These are phyloP conservation scores for Andrena camellia DNA, from an alignment of 2,888 invertebrate genomes.

Conservation along the genomic window DNA sequence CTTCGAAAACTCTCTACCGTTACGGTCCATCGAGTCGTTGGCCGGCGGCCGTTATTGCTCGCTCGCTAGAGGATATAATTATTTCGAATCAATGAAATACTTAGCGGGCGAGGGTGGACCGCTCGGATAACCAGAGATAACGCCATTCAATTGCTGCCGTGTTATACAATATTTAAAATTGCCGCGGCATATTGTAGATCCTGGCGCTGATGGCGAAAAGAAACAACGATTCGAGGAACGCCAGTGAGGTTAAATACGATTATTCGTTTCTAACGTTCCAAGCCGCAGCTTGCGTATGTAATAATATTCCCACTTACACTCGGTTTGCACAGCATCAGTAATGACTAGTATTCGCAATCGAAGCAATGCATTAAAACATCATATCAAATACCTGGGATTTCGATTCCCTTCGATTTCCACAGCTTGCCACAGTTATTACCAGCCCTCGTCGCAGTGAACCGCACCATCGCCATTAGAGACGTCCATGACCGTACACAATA, in stretches of 20 bases:
- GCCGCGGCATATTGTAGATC: neutral
- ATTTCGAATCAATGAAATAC: constrained; percentile 70
- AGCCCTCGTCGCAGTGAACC: too few relatives aligned
- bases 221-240: neutral
- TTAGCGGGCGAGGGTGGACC: constrained; percentile 45
- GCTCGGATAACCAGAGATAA: constrained; percentile 56
- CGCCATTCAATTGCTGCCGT: constrained; percentile 66
- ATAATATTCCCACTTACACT: neutral
- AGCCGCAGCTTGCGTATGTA: neutral
- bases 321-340: too few relatives aligned
- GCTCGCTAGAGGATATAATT: constrained; percentile 60
- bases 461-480: too few relatives aligned
- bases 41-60: constrained; percentile 45
- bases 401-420: too few relatives aligned
- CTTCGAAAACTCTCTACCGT: constrained; percentile 23
- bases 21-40: constrained; percentile 20
- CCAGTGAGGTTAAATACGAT: neutral
- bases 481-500: too few relatives aligned
- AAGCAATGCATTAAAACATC: too few relatives aligned
- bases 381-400: too few relatives aligned
- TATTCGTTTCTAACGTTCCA: neutral
- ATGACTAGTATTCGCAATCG: too few relatives aligned
- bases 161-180: constrained; percentile 65
- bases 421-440: too few relatives aligned
- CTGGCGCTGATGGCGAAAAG: neutral